Base-by-base conservation (phyloP, 1,140 invertebrate genomes). In the Pemphigus obesinymphae region DNA sequence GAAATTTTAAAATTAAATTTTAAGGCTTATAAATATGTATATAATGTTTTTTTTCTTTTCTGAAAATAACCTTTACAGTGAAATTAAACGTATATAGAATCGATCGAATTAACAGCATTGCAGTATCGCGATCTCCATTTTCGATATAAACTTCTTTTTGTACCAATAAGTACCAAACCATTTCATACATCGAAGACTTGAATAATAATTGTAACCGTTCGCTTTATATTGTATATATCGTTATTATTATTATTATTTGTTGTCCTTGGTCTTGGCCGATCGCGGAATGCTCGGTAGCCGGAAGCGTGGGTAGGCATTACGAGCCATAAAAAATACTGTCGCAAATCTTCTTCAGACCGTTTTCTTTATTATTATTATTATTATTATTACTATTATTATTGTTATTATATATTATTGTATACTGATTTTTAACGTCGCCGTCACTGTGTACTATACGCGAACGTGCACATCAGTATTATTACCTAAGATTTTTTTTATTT, bases 251-350 rank as follows among this genome's bases (percentile, higher is more conserved):
- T 17, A 29, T 61, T 31, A 68, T 23, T 45, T 1, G 45, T 17
- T 34, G 45, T 50, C 45, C 72, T 53, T 75, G 45, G 70, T 48
- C 50, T 58, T 37, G 73, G 31, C n/a, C n/a, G 50, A 58, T 55
- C 73, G 34, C 29, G 20, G 1, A 43, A 58, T 58, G 37, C 31
- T 37, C n/a, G 50, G 20, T 26, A 76, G 23, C 48, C 17, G 4
- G 43, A 40, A 10, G 34, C 37, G 73, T 78, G 58, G 50, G 73
- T 0, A 11, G 8, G 5, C 20, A 26, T 78, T 40, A 29, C 34
- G 50, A 26, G n/a, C n/a, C 23, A 78, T 58, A 78, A 58, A n/a
- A 78, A 75, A 78, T 10, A 40, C 15, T 23, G 50, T 58, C 50
- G 23, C 73, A 34, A 40, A 78, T 58, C 50, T 23, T 78, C 48